Base-by-base conservation (phyloP, 1,140 invertebrate genomes). In the Aphidius ervi region DNA sequence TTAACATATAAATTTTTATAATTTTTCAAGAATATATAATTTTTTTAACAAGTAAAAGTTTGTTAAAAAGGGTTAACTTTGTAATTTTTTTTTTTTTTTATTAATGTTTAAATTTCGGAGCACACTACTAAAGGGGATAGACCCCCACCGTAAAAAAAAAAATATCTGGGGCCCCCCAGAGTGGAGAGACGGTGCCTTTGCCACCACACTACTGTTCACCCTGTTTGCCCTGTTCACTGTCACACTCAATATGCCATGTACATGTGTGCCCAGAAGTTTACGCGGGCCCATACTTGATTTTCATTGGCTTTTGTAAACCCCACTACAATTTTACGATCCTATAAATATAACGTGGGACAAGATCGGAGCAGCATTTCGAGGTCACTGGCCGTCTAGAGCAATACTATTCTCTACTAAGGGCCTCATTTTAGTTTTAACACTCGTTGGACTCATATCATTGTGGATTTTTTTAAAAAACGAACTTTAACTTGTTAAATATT, bases 311-410 rank as follows among this genome's bases (percentile, higher is more conserved):
- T 9, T 37, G 58, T 63, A 48, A 61, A 20, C 20, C 10, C 59
- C 71, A 68, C 61, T 57, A 67, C 58, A 55, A 7, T 6, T 0
- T 9, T 6, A 7, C 2, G 6, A 6, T 40, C 6, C 5, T 10
- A 6, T 46, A 20, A 69, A 71, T 72, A 72, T 63, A 72, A 66
- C 8, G 40, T 50, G 42, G 23, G 52, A 59, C 63, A 63, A 62
- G 59, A 61, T 43, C 53, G 41, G 37, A 43, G 8, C 53, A 65
- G 67, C 65, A 66, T 63, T 66, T 49, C 42, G 52, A 52, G 50
- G 50, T 52, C 50, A 52, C 59, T 61, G 56, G 31, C 46, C 56
- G 49, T 50, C 31, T 53, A 57, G 58, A 45, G 6, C 31, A 56
- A 23, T 37, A 43, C 52, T 40, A n/a, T 48, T 48, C 31, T 9